phyloP scores from a whole-genome alignment of 2,113 vertebrate genomes.

The Benitochromis conjunctus region DNA sequence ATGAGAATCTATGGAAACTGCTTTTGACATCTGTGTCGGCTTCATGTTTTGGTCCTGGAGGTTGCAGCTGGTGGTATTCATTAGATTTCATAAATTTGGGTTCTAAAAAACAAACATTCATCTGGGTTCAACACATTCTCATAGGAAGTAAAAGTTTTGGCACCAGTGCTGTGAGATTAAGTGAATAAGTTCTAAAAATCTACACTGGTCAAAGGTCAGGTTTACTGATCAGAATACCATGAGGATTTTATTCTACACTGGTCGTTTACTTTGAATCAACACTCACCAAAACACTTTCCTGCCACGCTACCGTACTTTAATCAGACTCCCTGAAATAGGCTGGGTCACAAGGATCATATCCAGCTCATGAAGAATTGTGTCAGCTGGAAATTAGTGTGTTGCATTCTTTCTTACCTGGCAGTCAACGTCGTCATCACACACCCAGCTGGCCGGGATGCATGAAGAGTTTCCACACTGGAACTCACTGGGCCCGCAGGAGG shows the following conservation, averaged over 20 bases:
- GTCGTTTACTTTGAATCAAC: background rate
- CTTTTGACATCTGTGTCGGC: background rate
- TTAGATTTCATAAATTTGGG: background rate
- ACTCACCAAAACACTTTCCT: background rate
- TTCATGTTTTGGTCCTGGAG: background rate
- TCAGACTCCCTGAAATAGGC: no score
- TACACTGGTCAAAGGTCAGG: background rate
- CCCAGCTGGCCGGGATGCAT: conserved; percentile 90
- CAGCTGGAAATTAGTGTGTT: background rate
- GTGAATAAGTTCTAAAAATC: background rate
- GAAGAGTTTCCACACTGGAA: conserved; percentile 88
- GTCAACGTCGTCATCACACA: conserved; percentile 92
- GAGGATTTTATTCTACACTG: background rate
- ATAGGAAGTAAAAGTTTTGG: background rate
- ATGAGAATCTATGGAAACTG: background rate
- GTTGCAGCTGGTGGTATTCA: background rate
- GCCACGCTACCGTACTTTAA: background rate
- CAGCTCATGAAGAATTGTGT: background rate
- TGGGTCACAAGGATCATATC: background rate
- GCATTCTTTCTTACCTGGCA: conserved; percentile 70
- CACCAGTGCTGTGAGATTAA: background rate
- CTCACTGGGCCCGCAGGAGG: conserved; percentile 85
- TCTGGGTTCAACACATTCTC: background rate
- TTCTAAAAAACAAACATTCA: background rate
- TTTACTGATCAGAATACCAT: background rate